A percentile compares a stretch with the other conserved stretches of the same genome.
These are phyloP conservation scores for Volucella inanis DNA, from an alignment of 2,888 invertebrate species.

Conservation along the genomic window DNA sequence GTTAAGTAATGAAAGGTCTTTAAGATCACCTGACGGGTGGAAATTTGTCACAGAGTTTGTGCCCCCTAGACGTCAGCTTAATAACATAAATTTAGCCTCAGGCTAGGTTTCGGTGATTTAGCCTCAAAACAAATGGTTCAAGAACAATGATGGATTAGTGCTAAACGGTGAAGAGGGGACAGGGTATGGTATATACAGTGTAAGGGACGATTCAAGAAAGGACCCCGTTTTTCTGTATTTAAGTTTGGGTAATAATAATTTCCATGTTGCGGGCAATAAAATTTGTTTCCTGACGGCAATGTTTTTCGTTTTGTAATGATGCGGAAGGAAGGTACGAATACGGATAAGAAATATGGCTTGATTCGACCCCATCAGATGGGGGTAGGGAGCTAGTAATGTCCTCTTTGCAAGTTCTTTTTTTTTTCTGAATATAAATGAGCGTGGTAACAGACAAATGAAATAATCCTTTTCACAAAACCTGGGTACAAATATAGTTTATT, in stretches of 20 bases:
- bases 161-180: neutral
- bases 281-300: conserved; percentile 23
- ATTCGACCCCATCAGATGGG: neutral
- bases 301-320: conserved; percentile 31
- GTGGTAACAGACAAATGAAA: conserved; percentile 25
- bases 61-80: neutral
- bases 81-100: conserved; percentile 7
- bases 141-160: conserved; percentile 13
- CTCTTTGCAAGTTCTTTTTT: neutral
- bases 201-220: neutral
- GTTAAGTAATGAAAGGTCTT: neutral
- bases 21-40: conserved; percentile 12
- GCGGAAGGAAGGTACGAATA: too few species aligned
- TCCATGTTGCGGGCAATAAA: conserved; percentile 41
- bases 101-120: conserved; percentile 9
- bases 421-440: conserved; percentile 27
- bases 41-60: conserved; percentile 5
- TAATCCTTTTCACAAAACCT: neutral
- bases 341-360: neutral
- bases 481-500: conserved; percentile 24
- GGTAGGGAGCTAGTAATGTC: neutral
- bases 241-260: conserved; percentile 12
- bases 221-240: neutral
- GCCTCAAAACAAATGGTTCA: neutral
- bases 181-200: too few species aligned